Percentiles rank a stretch among this genome's conserved stretches.
These are phyloP conservation scores for Aythya fuligula DNA, from an alignment of 2,797 vertebrate species.

Conservation along the genomic window DNA sequence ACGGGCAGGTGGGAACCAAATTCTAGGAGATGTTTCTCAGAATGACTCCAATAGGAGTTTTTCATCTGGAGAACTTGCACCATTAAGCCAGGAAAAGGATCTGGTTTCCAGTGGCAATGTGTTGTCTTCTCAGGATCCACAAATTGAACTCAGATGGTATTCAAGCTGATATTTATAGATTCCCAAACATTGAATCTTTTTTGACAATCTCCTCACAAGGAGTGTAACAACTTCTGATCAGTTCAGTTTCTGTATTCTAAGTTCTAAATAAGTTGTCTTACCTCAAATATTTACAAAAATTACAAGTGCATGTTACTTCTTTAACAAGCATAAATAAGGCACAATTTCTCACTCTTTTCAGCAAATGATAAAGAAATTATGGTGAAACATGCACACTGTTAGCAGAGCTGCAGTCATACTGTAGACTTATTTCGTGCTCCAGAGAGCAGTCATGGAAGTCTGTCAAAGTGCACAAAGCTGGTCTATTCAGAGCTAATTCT, in stretches of 20 bases:
- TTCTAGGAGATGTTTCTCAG: not conserved
- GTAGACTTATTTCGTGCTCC: not conserved
- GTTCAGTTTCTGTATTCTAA: not conserved
- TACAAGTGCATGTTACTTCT: not conserved
- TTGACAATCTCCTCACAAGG: not conserved
- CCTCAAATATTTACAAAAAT: not conserved
- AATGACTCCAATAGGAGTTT: not conserved
- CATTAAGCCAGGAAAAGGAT: not conserved
- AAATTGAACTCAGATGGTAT: not conserved
- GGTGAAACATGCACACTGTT: not conserved
- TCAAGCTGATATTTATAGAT: not conserved
- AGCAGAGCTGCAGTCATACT: not conserved
- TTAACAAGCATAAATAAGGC: not conserved
- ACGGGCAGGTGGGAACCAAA: not conserved
- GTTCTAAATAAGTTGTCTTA: not conserved
- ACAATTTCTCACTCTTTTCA: not conserved
- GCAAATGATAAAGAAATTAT: not conserved
- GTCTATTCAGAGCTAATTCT: not conserved
- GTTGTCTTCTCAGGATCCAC: not conserved
- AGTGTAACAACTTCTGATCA: not conserved
- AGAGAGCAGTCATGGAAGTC: not conserved
- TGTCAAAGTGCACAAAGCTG: not conserved
- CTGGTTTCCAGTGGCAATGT: accelerated
- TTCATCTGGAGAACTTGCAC: not conserved
- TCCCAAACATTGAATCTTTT: not conserved